Evolutionary conservation across 2,113 vertebrate species (phyloP), one percentile per base, ranked within the genome.

Genomic region (Mastomys coucha): DNA sequence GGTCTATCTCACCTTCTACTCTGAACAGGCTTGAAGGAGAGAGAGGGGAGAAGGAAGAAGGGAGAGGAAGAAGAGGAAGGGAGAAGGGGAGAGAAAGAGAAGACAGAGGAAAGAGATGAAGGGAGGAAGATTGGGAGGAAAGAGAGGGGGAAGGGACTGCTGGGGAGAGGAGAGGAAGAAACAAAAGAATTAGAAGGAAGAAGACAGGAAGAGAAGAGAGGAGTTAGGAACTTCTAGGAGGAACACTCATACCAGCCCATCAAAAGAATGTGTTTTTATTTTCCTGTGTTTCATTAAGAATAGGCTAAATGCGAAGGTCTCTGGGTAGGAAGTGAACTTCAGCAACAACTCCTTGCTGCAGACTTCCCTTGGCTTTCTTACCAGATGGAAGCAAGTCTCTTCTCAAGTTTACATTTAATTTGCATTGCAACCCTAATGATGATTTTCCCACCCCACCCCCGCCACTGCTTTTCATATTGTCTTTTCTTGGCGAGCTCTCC

Each of bases 401-500:
- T 80, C 96, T 97, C 80, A 85, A 97, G 94, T 97, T 97, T 95
- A 96, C 95, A 93, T 95, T 96, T 85, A 75, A 96, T 95, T 96
- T 82, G 81, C 97, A 97, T 92, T 91, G 90, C 96, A 97, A 87
- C 91, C 60, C 7, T 97, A 96, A 78, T 7, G 73, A 94, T 96
- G 96, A 96, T 97, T 95, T 96, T 95, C 65, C 80, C 67, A 65
- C 78, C 91, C 36, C 17, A 11, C 28, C 49, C 33, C n/a, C 56
- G 1, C 53, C 22, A 13, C 80, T 2, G 56, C 56, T 33, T 82
- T 82, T 16, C 2, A 3, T 22, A 92, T 92, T 96, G 92, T 97
- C 93, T 97, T 95, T 97, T 95, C 96, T 97, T 98, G 97, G 98
- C 96, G 22, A 78, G 67, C 36, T 82, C 95, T 88, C 86, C n/a